Conservation (phyloP, 2,797 vertebrate genomes). For the Bradypodion ventrale region DNA sequence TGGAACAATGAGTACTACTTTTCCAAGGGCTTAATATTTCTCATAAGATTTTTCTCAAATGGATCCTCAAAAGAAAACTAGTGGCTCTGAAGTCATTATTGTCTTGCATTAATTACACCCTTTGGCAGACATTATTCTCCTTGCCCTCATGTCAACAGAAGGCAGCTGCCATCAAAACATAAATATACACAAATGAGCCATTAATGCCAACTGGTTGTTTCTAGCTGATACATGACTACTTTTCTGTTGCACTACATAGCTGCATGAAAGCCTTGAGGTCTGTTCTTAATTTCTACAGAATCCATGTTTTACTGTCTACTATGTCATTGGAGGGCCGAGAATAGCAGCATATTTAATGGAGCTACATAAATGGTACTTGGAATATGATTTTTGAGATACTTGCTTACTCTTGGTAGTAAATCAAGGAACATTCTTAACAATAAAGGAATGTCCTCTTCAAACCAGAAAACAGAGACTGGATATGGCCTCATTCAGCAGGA, state of each 20-base stretch:
- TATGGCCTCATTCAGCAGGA: neutral
- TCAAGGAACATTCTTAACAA: no score
- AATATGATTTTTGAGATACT: neutral
- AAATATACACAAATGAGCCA: constrained; percentile 47
- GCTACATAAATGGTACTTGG: neutral
- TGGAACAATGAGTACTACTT: neutral
- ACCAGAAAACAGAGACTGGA: neutral
- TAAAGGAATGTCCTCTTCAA: no score
- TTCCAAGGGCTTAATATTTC: neutral
- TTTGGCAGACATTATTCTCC: constrained; percentile 43
- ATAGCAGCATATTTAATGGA: constrained; percentile 20
- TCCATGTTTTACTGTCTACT: constrained; percentile 34
- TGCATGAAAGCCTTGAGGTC: constrained; percentile 37
- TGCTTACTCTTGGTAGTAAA: no score
- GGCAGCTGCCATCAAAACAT: constrained; percentile 44
- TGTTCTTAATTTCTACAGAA: constrained; percentile 45
- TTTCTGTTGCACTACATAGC: constrained; percentile 37
- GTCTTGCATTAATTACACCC: constrained; percentile 37
- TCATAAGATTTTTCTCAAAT: neutral
- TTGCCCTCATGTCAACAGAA: constrained; percentile 44
- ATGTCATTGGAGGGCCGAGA: constrained; percentile 9
- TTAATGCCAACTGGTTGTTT: constrained; percentile 58
- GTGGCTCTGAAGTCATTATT: neutral
- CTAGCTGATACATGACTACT: constrained; percentile 54
- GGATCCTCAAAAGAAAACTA: constrained; percentile 19